Base-by-base conservation (phyloP, 1,140 invertebrate species). In the Achroia grisella region DNA sequence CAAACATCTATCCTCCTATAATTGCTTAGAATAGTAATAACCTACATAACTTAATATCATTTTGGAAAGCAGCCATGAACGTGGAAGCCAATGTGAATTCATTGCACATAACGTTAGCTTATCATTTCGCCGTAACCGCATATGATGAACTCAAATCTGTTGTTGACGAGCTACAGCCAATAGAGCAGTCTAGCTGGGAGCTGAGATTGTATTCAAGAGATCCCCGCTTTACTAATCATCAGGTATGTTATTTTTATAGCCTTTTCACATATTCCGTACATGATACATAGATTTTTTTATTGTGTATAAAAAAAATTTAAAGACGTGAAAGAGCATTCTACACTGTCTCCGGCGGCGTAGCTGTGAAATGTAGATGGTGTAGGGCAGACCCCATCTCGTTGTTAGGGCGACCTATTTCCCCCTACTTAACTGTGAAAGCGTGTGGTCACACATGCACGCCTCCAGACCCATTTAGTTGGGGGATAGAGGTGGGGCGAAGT, bases 201-300 rank as follows among this genome's bases (percentile, higher is more conserved):
- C 75, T 97, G 10, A 87, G 94, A 50, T 82, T 97, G 0, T 97
- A 96, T 75, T 97, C 95, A 1, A 87, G 94, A 48, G 95, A 97
- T 79, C 82, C 91, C 3, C 86, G 92, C 37, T 87, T 94, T 46
- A 87, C 89, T 59, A 91, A 92, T 33, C 90, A 93, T 85, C 92
- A 94, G 89, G 92, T 95, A 49, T 17, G 8, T 5, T 34, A 30
- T 8, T 50, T 12, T 23, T 29, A 40, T 49, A 10, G 9, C 30
- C 9, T 11, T 8, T 4, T 32, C 2, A n/a, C 2, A 32, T 2
- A 2, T 32, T 32, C 1, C 10, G 30, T 8, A 3, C 9, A 10
- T 32, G 30, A 6, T 23, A 23, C 2, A 23, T 23, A 23, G 17
- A 6, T 2, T 6, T 2, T 6, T 6, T 23, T 23, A 23, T 23